Base-by-base conservation (phyloP, 2,113 vertebrate species). In the Thymallus thymallus region DNA sequence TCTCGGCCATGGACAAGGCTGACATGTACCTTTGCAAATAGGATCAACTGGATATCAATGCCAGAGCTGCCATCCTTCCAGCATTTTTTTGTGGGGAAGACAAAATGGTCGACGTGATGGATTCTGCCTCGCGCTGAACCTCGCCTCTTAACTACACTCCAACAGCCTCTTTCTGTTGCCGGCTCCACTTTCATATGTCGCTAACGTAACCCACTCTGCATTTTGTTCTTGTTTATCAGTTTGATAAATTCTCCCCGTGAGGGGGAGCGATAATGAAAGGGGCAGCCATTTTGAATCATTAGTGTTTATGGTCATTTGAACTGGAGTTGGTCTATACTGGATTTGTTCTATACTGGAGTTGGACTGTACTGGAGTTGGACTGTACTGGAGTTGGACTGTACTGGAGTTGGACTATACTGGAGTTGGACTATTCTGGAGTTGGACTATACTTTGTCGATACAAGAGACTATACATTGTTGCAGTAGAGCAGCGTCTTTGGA, bases 11-110 rank as follows among this genome's bases (percentile, higher is more conserved):
- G 65, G 68, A 66, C 67, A 72, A 76, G 71, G 73, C 60, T 82
- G 78, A 86, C 63, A 80, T 82, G 84, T 82, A 68, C 76, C 79
- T 68, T 56, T 71, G 69, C 72, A 72, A 81, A 69, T 45, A 76
- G 35, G 75, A 79, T 71, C 69, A 75, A 69, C 79, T 41, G 35
- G 35, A 9, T 77, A 67, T 76, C 69, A 26, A 16, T 5, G 48
- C 16, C 48, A 51, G 5, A 51, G 48, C 69, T 2, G 12, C 56
- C 72, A 70, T 70, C 69, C 12, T 51, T 23, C 1, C 18, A 69
- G 32, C 46, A 26, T 65, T 51, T 46, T 6, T 75, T 69, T 83
- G 26, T 68, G 18, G 12, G 24, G 69, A 66, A 26, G 35, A 77
- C 67, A 51, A 73, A 77, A 74, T 64, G 68, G 16, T 51, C 48